Evolutionary conservation across 2,888 invertebrate genomes (phyloP).

Genomic region (Branchipolynoe longqiensis): DNA sequence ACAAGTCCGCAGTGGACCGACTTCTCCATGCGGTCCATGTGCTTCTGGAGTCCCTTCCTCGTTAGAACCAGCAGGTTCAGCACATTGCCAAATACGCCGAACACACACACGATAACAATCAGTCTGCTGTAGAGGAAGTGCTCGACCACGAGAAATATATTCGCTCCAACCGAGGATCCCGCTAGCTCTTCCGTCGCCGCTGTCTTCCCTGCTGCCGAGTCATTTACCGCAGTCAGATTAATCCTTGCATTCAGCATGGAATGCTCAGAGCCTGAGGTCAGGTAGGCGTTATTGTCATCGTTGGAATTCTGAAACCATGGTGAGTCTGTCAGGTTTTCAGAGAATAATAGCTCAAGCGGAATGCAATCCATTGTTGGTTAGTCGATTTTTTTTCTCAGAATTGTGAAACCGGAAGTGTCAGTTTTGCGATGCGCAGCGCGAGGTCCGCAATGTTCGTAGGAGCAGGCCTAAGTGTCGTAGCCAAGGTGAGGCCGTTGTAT

Average conservation of each 20-base stretch:
- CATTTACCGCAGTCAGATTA: no score
- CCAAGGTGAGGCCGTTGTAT: no score
- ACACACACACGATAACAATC: conserved; percentile 85
- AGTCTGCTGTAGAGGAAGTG: conserved; percentile 58
- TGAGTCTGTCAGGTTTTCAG: neutral
- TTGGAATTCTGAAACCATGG: neutral
- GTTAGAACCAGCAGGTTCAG: conserved; percentile 77
- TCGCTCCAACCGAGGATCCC: neutral
- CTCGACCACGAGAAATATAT: neutral
- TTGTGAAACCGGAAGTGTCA: no score
- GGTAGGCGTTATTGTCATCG: neutral
- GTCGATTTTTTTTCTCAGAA: no score
- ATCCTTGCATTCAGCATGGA: no score
- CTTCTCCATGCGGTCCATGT: conserved; percentile 79
- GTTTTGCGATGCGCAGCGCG: no score
- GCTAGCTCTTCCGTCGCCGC: neutral
- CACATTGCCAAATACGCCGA: conserved; percentile 78
- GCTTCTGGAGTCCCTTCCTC: conserved; percentile 74
- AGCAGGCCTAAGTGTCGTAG: no score
- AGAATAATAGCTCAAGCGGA: neutral
- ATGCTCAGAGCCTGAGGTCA: no score
- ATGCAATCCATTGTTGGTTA: conserved; percentile 37
- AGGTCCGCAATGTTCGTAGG: no score
- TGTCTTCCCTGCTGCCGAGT: neutral
- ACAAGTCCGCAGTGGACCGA: conserved; percentile 80